Evolutionary conservation across 2,797 vertebrate species (phyloP).

Genomic region (Sebastes melanostomus): DNA sequence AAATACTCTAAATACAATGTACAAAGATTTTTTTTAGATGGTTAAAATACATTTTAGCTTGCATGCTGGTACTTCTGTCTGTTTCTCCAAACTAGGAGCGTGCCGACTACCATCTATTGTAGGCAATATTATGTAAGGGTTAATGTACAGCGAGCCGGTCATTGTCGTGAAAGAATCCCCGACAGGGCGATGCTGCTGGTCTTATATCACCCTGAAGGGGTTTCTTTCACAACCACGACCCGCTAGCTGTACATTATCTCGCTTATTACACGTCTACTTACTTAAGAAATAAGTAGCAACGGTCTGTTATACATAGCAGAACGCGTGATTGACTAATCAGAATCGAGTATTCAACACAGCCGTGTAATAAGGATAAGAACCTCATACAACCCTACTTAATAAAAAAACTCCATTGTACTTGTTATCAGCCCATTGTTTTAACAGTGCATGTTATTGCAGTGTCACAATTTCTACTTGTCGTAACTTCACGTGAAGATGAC

Average conservation of each 20-base stretch:
- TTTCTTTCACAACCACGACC: no score
- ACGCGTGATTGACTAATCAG: no score
- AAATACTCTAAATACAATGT: background rate
- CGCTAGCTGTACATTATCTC: no score
- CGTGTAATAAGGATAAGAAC: background rate
- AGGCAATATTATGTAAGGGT: background rate
- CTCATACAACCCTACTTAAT: background rate
- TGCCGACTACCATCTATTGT: background rate
- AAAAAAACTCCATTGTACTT: background rate
- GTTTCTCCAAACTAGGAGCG: background rate
- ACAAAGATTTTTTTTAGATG: background rate
- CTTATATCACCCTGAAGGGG: no score
- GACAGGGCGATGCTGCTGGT: no score
- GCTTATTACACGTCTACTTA: no score
- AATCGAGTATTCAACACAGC: no score
- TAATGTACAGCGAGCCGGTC: no score
- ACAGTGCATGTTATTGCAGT: background rate
- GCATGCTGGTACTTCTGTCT: background rate
- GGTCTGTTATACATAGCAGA: no score
- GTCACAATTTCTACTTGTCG: background rate
- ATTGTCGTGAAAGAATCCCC: no score
- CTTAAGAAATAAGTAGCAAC: no score
- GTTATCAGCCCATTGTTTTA: background rate
- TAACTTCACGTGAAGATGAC: background rate
- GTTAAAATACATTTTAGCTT: background rate